Evolutionary conservation across 2,113 vertebrate genomes (phyloP), one percentile per base, ranked within the genome.

Genomic region (Rhipidura dahli): DNA sequence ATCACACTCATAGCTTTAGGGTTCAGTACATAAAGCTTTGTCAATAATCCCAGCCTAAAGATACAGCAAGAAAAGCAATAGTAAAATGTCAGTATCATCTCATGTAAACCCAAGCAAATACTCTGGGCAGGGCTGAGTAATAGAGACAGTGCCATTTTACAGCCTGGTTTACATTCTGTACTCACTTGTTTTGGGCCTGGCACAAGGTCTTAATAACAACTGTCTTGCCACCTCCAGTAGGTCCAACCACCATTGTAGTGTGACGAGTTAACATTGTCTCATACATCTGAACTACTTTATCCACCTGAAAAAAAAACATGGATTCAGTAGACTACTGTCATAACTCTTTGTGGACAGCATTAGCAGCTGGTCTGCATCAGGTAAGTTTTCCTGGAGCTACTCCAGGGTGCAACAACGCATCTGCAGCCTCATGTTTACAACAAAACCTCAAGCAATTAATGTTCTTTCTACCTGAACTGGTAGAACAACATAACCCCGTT

Each of bases 201-300:
- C 99, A 99, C 94, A 99, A 98, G 28, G 99, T 94, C 24, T 97
- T 99, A 94, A 99, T 99, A 96, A 99, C 98, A 94, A 99, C 99
- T 2, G 99, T 99, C 97, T 99, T 99, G 85, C 99, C 99, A 31
- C 99, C 99, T 87, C 99, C 98, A 2, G 99, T 99, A 53, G 99
- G 99, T 56, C 99, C 99, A 80, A 99, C 99, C 73, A 99, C 96
- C 99, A 99, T 99, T 0, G 99, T 99, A 3, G 99, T 99, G 96
- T 99, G 99, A 75, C 99, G 98, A 61, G 99, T 99, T 96, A 99
- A 97, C 99, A 99, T 99, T 15, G 99, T 99, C 97, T 99, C 99
- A 60, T 99, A 99, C 98, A 99, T 98, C 94, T 99, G 99, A 59
- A 99, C 98, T 82, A 99, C 99, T 98, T 99, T 99, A 96, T 99